Evolutionary conservation across 1,140 invertebrate genomes (phyloP), one percentile per base, ranked within the genome.

Genomic region (Ceratitis capitata): DNA sequence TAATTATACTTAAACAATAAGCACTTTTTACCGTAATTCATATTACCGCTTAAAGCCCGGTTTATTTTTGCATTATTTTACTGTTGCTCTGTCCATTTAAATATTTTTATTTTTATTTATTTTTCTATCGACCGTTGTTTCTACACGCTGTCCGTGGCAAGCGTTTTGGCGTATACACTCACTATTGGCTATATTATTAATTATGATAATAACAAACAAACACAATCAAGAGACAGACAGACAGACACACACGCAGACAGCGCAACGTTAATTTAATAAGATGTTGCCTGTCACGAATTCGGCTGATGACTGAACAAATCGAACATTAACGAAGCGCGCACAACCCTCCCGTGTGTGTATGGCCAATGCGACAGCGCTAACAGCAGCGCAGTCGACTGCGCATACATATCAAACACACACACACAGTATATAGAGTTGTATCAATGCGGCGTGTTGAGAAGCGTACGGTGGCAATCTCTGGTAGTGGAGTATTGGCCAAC

Each of bases 211-310:
- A 51, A 49, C 26, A 61, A 49, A 26, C n/a, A 84, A 53, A 78
- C 42, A 78, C 39, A 78, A 78, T n/a, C 69, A 78, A 35, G 26
- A 49, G 12, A 19, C 12, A 78, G 51, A 84, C 83, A 56, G 56
- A 83, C 82, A 83, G 82, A 69, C 58, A 78, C 69, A 78, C 69
- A 53, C 82, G 84, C 85, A 58, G 84, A 85, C 88, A 88, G 87
- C 86, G 86, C 87, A 87, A 87, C 87, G 69, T 85, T 86, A 87
- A 86, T 85, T 86, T 86, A 87, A 87, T 87, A 87, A 89, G 90
- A 90, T 89, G 90, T 91, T 89, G 88, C 89, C 90, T 90, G 90
- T 91, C 90, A 91, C 89, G 90, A 91, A 90, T 91, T 89, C 90
- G 89, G 90, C 89, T 91, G 88, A 89, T 89, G 90, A 91, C 90